Conservation (phyloP, 2,888 invertebrate genomes). For the Corbicula japonica region DNA sequence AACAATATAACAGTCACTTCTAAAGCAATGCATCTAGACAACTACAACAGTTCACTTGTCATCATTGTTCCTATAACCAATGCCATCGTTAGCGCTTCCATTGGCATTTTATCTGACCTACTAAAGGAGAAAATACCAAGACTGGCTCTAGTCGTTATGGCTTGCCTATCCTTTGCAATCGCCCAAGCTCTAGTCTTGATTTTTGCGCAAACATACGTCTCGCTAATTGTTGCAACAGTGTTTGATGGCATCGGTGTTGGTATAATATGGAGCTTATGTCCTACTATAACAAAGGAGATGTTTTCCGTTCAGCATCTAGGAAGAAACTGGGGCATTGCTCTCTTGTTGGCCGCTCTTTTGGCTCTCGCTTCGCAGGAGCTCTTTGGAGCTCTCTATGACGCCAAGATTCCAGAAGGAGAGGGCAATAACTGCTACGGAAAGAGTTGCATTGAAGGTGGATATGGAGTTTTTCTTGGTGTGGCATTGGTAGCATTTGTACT, state of each 20-base stretch:
- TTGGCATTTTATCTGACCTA: slow-evolving; percentile 54
- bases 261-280: slow-evolving; percentile 56
- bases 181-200: slow-evolving; percentile 37
- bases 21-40: slow-evolving; percentile 50
- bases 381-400: slow-evolving; percentile 54
- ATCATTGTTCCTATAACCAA: slow-evolving; percentile 57
- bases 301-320: slow-evolving; percentile 58
- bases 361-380: slow-evolving; percentile 54
- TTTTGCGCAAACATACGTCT: slow-evolving; percentile 34
- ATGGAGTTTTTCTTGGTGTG: slow-evolving; percentile 25
- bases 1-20: slow-evolving; percentile 66
- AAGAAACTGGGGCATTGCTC: slow-evolving; percentile 63
- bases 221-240: slow-evolving; percentile 44
- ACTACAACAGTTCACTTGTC: slow-evolving; percentile 43
- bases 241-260: slow-evolving; percentile 47
- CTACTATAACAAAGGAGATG: slow-evolving; percentile 57
- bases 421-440: slow-evolving; percentile 52
- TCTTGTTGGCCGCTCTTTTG: slow-evolving; percentile 47
- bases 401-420: slow-evolving; percentile 10
- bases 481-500: slow-evolving; percentile 22
- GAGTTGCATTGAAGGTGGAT: slow-evolving; percentile 46
- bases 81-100: slow-evolving; percentile 45
- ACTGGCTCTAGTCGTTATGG: slow-evolving; percentile 44
- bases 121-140: slow-evolving; percentile 48
- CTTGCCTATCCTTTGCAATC: slow-evolving; percentile 18